phyloP scores from a whole-genome alignment of 1,140 invertebrate genomes.

The Eriocheir sinensis region DNA sequence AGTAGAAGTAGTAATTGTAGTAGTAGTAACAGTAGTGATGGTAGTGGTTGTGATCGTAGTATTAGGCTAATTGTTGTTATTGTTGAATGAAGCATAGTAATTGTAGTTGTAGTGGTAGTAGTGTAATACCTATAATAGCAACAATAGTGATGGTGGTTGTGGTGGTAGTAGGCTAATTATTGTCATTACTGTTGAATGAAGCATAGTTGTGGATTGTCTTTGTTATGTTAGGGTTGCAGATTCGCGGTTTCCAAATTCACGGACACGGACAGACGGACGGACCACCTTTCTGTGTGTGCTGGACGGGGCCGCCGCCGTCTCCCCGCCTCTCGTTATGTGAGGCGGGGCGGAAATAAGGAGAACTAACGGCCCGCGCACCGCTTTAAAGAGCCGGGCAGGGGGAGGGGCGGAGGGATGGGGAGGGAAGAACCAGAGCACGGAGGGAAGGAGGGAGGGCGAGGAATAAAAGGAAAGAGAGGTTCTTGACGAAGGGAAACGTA shows the following conservation, averaged over 20 bases:
- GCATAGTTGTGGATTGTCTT: neutral
- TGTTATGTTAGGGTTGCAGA: too few relatives aligned
- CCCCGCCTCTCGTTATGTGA: conserved; percentile 24
- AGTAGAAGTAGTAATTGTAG: too few relatives aligned
- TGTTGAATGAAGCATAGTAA: too few relatives aligned
- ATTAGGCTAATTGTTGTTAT: too few relatives aligned
- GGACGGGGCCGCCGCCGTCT: neutral
- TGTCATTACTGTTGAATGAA: too few relatives aligned
- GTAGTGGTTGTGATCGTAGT: too few relatives aligned
- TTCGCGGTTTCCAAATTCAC: too few relatives aligned
- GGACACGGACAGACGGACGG: too few relatives aligned
- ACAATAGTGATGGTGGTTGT: neutral
- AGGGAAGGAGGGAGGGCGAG: neutral
- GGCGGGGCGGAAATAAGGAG: neutral
- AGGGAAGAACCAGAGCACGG: neutral
- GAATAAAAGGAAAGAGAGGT: neutral
- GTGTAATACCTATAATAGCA: neutral
- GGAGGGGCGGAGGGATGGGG: neutral
- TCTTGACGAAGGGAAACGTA: neutral
- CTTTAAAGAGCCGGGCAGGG: neutral
- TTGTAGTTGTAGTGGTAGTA: too few relatives aligned
- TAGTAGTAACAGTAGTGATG: too few relatives aligned
- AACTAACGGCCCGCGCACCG: neutral
- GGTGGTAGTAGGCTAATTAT: neutral
- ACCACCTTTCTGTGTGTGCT: neutral